Percentiles rank a stretch among this genome's conserved stretches.
phyloP scores from a whole-genome alignment of 2,113 vertebrate genomes.

The Mungos mungo region DNA sequence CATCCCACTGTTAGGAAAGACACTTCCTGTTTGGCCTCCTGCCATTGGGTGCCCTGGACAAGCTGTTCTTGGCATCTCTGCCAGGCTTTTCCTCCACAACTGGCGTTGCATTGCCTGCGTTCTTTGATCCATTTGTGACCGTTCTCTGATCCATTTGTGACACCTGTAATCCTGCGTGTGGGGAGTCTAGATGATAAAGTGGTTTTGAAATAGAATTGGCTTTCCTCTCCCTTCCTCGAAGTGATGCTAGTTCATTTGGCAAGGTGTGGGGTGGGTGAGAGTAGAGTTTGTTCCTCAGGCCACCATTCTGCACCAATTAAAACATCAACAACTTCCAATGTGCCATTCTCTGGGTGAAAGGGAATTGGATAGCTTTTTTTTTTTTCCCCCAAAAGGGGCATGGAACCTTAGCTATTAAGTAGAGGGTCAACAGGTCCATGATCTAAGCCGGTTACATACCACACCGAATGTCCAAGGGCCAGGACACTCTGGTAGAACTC shows the following conservation, averaged over 20 bases:
- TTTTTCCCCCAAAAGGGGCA: background rate
- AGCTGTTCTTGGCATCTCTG: background rate
- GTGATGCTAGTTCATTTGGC: background rate
- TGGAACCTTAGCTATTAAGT: background rate
- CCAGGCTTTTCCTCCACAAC: background rate
- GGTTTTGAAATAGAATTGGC: background rate
- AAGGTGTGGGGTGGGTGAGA: background rate
- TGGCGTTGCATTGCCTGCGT: background rate
- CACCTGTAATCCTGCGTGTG: background rate
- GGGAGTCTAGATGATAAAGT: background rate
- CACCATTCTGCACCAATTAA: background rate
- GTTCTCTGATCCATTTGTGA: background rate
- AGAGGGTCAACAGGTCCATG: background rate
- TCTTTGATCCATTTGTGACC: background rate
- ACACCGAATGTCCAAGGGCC: background rate
- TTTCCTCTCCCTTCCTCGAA: constrained; percentile 6
- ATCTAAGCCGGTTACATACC: background rate
- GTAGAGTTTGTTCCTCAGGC: background rate
- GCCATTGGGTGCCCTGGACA: background rate
- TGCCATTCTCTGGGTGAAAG: background rate
- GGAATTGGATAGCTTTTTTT: constrained; percentile 43
- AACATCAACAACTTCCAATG: background rate
- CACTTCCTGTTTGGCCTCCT: background rate
- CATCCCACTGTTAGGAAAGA: background rate
- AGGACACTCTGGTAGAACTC: background rate